These are phyloP conservation scores for Gymnoscopelus braueri DNA, from an alignment of 2,797 vertebrate genomes.

Conservation along the genomic window DNA sequence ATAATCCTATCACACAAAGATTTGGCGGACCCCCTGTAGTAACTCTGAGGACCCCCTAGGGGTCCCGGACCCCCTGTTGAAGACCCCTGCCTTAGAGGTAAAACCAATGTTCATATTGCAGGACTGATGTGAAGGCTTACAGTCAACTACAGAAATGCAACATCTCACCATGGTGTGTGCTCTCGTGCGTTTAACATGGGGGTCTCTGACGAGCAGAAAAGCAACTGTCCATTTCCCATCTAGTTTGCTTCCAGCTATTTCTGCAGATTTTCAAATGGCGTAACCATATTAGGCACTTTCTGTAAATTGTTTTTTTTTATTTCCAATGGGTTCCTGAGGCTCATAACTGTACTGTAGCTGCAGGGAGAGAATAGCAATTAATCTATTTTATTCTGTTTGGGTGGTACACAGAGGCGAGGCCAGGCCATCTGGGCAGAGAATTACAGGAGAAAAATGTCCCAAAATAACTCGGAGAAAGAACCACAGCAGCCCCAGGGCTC, in stretches of 20 bases:
- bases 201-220: no score
- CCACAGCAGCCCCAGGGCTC: constrained; percentile 23
- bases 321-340: constrained; percentile 27
- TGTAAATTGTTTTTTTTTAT: not conserved
- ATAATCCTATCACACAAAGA: no score
- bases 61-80: no score
- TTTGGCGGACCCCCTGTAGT: no score
- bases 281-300: constrained; percentile 21
- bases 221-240: no score
- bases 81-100: no score
- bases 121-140: not conserved
- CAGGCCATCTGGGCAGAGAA: constrained; percentile 61
- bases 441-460: constrained; percentile 63
- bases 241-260: no score
- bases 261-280: constrained; percentile 1
- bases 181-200: no score
- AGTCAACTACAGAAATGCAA: constrained; percentile 36
- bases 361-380: not conserved
- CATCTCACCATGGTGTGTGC: constrained; percentile 35
- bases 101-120: no score
- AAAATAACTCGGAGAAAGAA: constrained; percentile 62
- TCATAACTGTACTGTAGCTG: not conserved
- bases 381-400: constrained; percentile 36
- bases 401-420: constrained; percentile 57
- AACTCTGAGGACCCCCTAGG: no score